Evolutionary conservation across 2,113 vertebrate species (phyloP).

Genomic region (Lanius collurio): DNA sequence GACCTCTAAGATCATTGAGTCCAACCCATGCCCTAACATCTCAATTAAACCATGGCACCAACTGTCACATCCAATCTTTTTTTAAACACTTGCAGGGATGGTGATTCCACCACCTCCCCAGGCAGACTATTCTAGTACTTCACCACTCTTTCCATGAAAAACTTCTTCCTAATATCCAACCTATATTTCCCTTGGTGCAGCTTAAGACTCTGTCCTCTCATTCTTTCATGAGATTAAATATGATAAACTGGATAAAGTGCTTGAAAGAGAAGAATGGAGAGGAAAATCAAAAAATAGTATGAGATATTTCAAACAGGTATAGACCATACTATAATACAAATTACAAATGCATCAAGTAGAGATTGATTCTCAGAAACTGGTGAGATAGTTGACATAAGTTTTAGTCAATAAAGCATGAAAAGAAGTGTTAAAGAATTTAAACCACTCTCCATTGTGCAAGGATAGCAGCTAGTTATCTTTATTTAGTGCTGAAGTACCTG

Average conservation of each 20-base stretch:
- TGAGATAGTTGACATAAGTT: not conserved
- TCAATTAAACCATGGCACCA: no score
- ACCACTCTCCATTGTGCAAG: accelerated
- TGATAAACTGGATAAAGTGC: not conserved
- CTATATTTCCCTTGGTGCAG: no score
- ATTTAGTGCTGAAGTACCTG: not conserved
- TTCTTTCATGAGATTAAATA: not conserved
- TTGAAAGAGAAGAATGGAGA: not conserved
- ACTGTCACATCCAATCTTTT: no score
- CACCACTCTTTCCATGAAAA: no score
- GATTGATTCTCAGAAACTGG: not conserved
- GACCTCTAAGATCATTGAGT: no score
- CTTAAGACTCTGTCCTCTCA: no score
- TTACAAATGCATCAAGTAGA: not conserved
- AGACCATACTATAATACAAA: not conserved
- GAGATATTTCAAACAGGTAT: not conserved
- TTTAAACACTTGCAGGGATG: no score
- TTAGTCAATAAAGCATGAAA: not conserved
- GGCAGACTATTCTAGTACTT: no score
- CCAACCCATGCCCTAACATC: no score
- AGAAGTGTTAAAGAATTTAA: not conserved
- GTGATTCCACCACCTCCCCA: no score
- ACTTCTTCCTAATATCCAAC: no score
- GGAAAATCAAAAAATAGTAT: not conserved
- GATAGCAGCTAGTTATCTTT: not conserved